These are phyloP conservation scores for Cataglyphis rosenhaueri DNA, from an alignment of 2,888 invertebrate genomes.

Conservation along the genomic window DNA sequence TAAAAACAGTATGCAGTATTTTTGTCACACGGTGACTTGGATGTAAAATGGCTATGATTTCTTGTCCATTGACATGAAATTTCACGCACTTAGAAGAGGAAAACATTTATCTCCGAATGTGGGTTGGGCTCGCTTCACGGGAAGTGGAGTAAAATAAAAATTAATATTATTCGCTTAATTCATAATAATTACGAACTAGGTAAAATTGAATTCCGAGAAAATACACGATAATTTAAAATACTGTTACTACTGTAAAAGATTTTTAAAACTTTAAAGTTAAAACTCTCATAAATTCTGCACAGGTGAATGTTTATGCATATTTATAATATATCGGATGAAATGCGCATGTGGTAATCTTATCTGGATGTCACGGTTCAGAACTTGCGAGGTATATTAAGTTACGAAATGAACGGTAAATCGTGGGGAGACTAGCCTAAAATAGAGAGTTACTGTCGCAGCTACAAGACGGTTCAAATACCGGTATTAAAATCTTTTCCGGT, in stretches of 20 bases:
- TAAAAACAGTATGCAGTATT: neutral
- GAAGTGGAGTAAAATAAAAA: neutral
- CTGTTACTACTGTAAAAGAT: neutral
- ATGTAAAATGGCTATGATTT: conserved; percentile 44
- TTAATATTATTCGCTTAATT: neutral
- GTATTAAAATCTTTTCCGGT: conserved; percentile 64
- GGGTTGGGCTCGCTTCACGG: neutral
- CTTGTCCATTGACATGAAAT: conserved; percentile 35
- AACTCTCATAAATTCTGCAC: neutral
- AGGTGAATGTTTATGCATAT: neutral
- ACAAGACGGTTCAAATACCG: conserved; percentile 68
- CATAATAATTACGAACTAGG: neutral
- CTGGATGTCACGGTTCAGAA: conserved; percentile 62
- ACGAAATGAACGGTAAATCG: conserved; percentile 74
- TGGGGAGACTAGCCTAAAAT: conserved; percentile 69
- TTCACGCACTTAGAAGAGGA: conserved; percentile 1
- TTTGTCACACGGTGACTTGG: conserved; percentile 33
- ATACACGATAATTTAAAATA: neutral
- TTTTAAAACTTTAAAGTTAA: neutral
- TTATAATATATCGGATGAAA: conserved; percentile 13
- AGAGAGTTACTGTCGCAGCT: conserved; percentile 66
- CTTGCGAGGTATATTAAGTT: conserved; percentile 69
- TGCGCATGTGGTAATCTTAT: conserved; percentile 54
- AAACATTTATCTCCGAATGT: conserved; percentile 4
- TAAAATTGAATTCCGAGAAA: conserved; percentile 5